A percentile compares a stretch with the other conserved stretches of the same genome.
Evolutionary conservation across 2,113 vertebrate genomes (phyloP).

Genomic region (Xerus inauris): DNA sequence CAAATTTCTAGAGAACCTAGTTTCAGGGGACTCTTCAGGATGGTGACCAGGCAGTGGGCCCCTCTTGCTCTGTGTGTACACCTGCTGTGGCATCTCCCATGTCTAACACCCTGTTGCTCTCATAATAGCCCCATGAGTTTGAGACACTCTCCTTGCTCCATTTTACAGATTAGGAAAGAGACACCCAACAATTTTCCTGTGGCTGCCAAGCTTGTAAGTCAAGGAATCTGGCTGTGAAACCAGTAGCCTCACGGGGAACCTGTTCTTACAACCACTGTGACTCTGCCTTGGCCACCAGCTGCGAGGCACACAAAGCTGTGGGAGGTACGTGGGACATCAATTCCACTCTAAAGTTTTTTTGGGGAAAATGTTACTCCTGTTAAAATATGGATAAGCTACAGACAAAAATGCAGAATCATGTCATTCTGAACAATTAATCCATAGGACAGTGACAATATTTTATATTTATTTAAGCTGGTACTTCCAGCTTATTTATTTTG

Average conservation of each 20-base stretch:
- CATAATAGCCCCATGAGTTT: background rate
- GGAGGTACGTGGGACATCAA: background rate
- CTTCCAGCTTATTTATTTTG: background rate
- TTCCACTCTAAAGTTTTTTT: background rate
- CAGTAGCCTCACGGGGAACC: background rate
- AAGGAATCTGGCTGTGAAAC: background rate
- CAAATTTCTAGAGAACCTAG: background rate
- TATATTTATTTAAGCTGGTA: background rate
- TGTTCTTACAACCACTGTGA: background rate
- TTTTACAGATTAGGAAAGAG: background rate
- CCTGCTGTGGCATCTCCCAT: no score
- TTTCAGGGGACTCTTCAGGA: background rate
- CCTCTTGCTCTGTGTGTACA: background rate
- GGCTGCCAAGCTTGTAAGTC: background rate
- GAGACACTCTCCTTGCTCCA: background rate
- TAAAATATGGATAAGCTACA: background rate
- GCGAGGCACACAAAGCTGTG: background rate
- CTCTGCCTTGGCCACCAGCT: background rate
- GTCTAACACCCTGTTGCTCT: background rate
- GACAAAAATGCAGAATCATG: background rate
- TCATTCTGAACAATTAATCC: background rate
- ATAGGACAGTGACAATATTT: background rate
- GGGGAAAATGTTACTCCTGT: background rate
- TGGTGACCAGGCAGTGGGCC: background rate
- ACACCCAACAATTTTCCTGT: accelerated